Base-by-base conservation (phyloP, 2,113 vertebrate species). In the Phodopus roborovskii region DNA sequence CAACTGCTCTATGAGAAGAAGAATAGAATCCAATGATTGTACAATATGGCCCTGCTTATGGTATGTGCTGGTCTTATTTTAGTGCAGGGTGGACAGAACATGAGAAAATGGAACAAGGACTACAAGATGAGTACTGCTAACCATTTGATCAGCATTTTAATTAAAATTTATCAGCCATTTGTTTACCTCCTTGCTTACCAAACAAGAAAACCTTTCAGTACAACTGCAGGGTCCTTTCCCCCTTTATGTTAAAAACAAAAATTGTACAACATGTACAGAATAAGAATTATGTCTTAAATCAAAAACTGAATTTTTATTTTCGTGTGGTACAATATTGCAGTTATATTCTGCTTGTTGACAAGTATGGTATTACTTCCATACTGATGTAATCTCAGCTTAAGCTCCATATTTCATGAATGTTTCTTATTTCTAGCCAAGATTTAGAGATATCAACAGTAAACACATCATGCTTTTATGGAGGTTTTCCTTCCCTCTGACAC, bases 401-500 rank as follows among this genome's bases (percentile, higher is more conserved):
- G 78, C 70, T 88, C 97, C 97, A 91, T 96, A 73, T 96, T 96
- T 98, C 89, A 96, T 73, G 62, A 96, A 87, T 24, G 28, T 88
- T 98, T 93, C 53, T 98, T 94, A 98, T 98, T 98, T 97, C 94
- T 93, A 89, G 85, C 74, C 94, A 97, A 97, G 90, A 97, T 96
- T 95, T 97, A 97, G 68, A 95, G 88, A 96, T 95, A 97, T 62
- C 96, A 97, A 97, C 68, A 96, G 60, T 96, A 98, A 98, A 97
- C 22, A 94, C 0, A 7, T 94, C 64, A 96, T 93, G 92, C 82
- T 82, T 97, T 91, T 96, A 71, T 91, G n/a, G 73, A 20, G 85
- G 94, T 96, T 92, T 97, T 91, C 66, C 0, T 97, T 96, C 50
- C 93, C 96, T 97, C 95, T 96, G 96, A 94, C 85, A 96, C n/a